Evolutionary conservation across 2,888 invertebrate species (phyloP), one percentile per base, ranked within the genome.

Genomic region (Charanyca ferruginea): DNA sequence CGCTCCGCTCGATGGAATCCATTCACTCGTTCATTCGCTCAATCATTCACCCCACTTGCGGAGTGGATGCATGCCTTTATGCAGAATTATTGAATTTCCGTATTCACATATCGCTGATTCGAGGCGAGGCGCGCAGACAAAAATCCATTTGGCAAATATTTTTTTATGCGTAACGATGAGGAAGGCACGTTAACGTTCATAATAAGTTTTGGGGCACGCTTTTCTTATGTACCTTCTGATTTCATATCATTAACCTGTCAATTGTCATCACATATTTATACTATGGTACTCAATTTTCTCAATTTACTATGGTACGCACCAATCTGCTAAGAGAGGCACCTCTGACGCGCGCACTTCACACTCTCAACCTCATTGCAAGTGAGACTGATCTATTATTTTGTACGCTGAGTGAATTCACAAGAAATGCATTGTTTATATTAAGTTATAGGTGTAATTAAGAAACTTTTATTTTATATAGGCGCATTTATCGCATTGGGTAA

Each of bases 31-130:
- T 87, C 90, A 89, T 87, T 89, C 91, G 84, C 87, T 87, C 91
- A 89, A 90, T 91, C 90, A 89, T 87, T 91, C 89, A 90, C 81
- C 83, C 83, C 74, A 81, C 86, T 82, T 83, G 9, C 16, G 86
- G 85, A 90, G 88, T 89, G 85, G 89, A 87, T 91, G 91, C 91
- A 91, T 80, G 86, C 85, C 89, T 91, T 91, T 91, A 91, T 90
- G 91, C 90, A 90, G 87, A 91, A 90, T 90, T 92, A 92, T 92
- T 91, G 91, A 91, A 90, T 91, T 91, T 90, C 86, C 86, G 80
- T 87, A 90, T 89, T 73, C 86, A 83, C 88, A 87, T 87, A 87
- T 84, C 85, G 81, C 75, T 80, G 81, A 84, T 72, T 69, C 72
- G 81, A 78, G 68, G 73, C 73, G 82, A 55, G 58, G 73, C 75